A percentile compares a stretch with the other conserved stretches of the same genome.
Evolutionary conservation across 2,797 vertebrate species (phyloP).

Genomic region (Acanthopagrus latus): DNA sequence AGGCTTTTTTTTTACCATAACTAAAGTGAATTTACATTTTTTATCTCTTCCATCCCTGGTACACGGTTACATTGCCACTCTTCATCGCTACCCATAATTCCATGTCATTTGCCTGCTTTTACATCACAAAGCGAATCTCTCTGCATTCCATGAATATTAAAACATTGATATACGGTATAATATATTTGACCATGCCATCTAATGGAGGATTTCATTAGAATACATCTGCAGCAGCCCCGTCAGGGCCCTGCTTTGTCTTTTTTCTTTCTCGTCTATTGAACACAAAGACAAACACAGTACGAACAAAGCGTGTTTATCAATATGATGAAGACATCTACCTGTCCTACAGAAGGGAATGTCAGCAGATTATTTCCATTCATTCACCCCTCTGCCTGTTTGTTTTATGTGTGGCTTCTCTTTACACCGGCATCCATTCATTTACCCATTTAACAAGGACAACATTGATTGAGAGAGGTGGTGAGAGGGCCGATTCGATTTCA

Average conservation of each 20-base stretch:
- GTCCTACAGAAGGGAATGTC: slow-evolving; percentile 35
- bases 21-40: too few relatives aligned
- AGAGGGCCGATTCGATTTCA: slow-evolving; percentile 78
- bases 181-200: not conserved
- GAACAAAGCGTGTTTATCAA: not conserved
- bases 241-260: not conserved
- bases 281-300: slow-evolving; percentile 9
- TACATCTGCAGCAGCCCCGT: not conserved
- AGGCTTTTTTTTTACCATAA: too few relatives aligned
- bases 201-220: slow-evolving; percentile 12
- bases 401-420: slow-evolving; percentile 58
- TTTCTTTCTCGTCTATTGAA: not conserved
- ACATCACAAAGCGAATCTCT: not conserved
- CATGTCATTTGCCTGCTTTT: slow-evolving; percentile 1
- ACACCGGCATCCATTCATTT: slow-evolving; percentile 72
- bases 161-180: not conserved
- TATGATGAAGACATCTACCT: slow-evolving; percentile 38
- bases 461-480: slow-evolving; percentile 74
- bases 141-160: not conserved
- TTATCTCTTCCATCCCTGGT: not conserved
- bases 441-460: slow-evolving; percentile 78
- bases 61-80: not conserved
- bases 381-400: slow-evolving; percentile 50
- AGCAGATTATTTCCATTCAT: slow-evolving; percentile 40
- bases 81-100: not conserved